Percentiles rank a stretch among this genome's conserved stretches.
Conservation (phyloP, 2,888 invertebrate species). For the Agapetus fuscipes region DNA sequence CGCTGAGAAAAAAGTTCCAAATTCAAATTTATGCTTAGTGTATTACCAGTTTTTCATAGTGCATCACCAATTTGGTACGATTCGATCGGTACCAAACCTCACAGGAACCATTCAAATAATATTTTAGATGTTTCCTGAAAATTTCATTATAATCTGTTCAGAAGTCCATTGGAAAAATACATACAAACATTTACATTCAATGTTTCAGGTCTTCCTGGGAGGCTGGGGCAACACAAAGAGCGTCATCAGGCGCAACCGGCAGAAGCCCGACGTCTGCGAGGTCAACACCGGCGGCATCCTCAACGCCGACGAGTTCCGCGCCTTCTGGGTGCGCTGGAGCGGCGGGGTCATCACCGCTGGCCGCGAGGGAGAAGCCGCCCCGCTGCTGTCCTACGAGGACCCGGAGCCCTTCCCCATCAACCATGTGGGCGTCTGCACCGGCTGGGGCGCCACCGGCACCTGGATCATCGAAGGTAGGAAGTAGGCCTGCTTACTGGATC, state of each 20-base stretch:
- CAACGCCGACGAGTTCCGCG: conserved; percentile 62
- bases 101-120: too few relatives aligned
- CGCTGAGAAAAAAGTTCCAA: too few relatives aligned
- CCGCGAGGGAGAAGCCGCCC: conserved; percentile 59
- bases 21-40: too few relatives aligned
- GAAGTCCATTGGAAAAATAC: too few relatives aligned
- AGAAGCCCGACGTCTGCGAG: conserved; percentile 64
- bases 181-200: too few relatives aligned
- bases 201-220: conserved; percentile 72
- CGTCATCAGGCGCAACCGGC: conserved; percentile 68
- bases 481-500: conserved; percentile 9
- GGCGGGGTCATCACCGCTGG: conserved; percentile 59
- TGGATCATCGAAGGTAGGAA: conserved; percentile 71
- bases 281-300: conserved; percentile 63
- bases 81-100: too few relatives aligned
- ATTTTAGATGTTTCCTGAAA: too few relatives aligned
- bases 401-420: conserved; percentile 60
- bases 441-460: conserved; percentile 74
- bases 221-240: conserved; percentile 83
- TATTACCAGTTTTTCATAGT: too few relatives aligned
- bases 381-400: conserved; percentile 66
- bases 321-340: conserved; percentile 79
- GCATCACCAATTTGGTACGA: too few relatives aligned
- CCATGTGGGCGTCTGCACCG: conserved; percentile 74
- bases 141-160: too few relatives aligned